Conservation (phyloP, 2,113 vertebrate species). For the Gopherus evgoodei region DNA sequence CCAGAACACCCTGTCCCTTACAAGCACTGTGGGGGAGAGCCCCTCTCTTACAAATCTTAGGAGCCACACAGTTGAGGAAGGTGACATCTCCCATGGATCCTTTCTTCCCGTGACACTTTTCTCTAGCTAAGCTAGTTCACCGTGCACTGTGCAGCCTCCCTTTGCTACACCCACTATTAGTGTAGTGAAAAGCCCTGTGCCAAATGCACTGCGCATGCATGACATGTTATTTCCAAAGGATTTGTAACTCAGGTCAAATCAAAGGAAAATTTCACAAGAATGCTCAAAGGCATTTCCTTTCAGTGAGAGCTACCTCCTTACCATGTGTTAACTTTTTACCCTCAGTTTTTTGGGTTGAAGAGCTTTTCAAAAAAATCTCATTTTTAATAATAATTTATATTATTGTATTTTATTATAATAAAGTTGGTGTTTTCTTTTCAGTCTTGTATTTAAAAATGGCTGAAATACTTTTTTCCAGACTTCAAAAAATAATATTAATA, state of each 20-base stretch:
- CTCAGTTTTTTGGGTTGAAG: neutral
- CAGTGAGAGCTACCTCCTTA: neutral
- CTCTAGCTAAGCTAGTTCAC: neutral
- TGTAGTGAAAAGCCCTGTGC: neutral
- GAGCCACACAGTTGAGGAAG: conserved; percentile 4
- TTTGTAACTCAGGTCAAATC: conserved; percentile 15
- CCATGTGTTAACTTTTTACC: neutral
- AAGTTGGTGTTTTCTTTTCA: neutral
- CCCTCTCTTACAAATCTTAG: neutral
- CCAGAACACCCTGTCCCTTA: neutral
- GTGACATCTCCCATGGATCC: neutral
- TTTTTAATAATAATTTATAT: neutral
- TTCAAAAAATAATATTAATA: neutral
- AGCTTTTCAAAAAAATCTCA: neutral
- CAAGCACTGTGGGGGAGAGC: neutral
- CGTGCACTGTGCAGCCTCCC: neutral
- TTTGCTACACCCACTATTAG: neutral
- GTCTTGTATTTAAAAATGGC: neutral
- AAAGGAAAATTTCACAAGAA: neutral
- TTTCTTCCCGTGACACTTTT: neutral
- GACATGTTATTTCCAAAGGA: conserved; percentile 35
- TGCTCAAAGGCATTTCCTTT: neutral
- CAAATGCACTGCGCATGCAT: neutral
- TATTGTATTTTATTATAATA: neutral
- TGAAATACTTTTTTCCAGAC: neutral